Percentiles rank a stretch among this genome's conserved stretches.
These are phyloP conservation scores for Dynastes maya DNA, from an alignment of 2,888 invertebrate genomes.

Conservation along the genomic window DNA sequence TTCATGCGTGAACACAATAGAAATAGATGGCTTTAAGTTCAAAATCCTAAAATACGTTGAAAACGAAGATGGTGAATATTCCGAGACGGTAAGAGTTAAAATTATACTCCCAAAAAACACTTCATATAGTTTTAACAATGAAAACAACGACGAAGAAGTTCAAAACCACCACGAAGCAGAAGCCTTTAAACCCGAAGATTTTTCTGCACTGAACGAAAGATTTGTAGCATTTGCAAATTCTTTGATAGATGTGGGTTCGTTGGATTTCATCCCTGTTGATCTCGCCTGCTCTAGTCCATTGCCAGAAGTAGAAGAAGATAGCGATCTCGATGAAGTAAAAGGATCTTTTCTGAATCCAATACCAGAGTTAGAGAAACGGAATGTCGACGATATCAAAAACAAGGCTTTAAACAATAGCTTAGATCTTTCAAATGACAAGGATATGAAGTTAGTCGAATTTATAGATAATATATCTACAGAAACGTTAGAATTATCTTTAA, in stretches of 20 bases:
- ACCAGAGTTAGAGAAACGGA: background rate
- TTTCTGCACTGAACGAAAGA: background rate
- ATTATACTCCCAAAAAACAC: conserved; percentile 37
- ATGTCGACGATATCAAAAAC: background rate
- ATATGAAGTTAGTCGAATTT: conserved; percentile 12
- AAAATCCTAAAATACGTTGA: conserved; percentile 8
- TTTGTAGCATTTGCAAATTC: conserved; percentile 36
- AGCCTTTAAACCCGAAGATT: conserved; percentile 23
- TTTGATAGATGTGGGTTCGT: conserved; percentile 14
- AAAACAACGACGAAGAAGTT: background rate
- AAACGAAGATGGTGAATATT: background rate
- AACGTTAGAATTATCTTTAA: background rate
- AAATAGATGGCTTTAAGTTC: conserved; percentile 23
- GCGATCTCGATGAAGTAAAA: background rate
- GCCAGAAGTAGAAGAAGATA: background rate
- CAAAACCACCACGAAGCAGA: too few species aligned
- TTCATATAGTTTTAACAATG: background rate
- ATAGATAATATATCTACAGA: conserved; percentile 17
- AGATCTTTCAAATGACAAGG: background rate
- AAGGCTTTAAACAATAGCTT: conserved; percentile 11
- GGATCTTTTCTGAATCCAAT: background rate
- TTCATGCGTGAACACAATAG: background rate
- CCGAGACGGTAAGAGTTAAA: conserved; percentile 26
- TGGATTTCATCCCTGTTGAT: background rate
- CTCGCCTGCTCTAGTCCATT: conserved; percentile 12